Evolutionary conservation across 2,888 invertebrate genomes (phyloP).

Genomic region (Resseliella maxima): DNA sequence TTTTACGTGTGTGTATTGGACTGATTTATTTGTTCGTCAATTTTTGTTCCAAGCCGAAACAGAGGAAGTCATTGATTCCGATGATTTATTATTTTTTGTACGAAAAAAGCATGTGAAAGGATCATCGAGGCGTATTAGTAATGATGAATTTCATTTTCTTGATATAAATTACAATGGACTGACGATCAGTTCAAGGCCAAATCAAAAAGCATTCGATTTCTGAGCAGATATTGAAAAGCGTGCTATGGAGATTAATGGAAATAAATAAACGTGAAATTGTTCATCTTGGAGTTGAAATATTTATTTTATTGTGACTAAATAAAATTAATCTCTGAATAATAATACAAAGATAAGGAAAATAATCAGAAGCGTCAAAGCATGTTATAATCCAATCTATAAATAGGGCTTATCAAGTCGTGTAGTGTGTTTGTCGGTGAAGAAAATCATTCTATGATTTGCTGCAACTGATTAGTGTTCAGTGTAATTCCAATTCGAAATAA

Average conservation of each 20-base stretch:
- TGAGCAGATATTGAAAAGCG: background rate
- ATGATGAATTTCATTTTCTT: background rate
- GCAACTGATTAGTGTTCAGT: too few species aligned
- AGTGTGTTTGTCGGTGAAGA: too few species aligned
- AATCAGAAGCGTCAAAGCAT: too few species aligned
- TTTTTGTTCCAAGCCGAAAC: conserved; percentile 91
- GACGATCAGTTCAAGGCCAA: background rate
- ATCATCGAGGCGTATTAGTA: conserved; percentile 83
- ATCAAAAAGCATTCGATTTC: background rate
- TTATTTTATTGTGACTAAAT: conserved; percentile 45
- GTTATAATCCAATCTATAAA: too few species aligned
- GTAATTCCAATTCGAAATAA: too few species aligned
- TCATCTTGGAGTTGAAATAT: too few species aligned
- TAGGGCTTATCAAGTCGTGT: too few species aligned
- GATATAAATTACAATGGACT: background rate
- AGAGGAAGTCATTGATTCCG: conserved; percentile 82
- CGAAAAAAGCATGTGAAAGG: conserved; percentile 90
- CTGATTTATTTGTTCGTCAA: conserved; percentile 92
- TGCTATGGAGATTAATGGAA: background rate
- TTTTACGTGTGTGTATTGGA: too few species aligned
- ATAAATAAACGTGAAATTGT: too few species aligned
- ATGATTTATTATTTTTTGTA: conserved; percentile 96
- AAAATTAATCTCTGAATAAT: background rate
- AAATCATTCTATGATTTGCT: too few species aligned
- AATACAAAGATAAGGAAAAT: background rate